Evolutionary conservation across 2,797 vertebrate genomes (phyloP).

Genomic region (Galagoides demidoff): DNA sequence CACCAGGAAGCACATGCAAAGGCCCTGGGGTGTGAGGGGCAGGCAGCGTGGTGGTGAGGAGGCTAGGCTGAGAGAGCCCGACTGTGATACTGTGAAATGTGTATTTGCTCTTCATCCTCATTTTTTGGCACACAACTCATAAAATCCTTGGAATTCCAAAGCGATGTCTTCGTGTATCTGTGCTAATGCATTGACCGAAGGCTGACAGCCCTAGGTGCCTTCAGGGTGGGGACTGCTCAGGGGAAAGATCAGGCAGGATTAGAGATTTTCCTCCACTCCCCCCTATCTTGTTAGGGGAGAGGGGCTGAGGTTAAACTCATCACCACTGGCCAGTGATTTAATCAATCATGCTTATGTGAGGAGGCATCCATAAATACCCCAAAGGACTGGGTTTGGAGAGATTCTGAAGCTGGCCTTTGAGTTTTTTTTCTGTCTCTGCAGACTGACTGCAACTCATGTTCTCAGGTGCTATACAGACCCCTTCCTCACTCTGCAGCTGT

Average conservation of each 20-base stretch:
- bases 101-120: too few species aligned
- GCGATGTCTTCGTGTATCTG: neutral
- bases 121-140: too few species aligned
- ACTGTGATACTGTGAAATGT: neutral
- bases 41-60: neutral
- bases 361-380: neutral
- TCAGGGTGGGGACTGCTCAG: neutral
- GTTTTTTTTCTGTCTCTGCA: too few species aligned
- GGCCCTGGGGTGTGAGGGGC: neutral
- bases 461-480: too few species aligned
- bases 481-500: too few species aligned
- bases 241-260: neutral
- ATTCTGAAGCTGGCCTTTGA: neutral
- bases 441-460: too few species aligned
- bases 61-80: neutral
- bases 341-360: neutral
- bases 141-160: neutral
- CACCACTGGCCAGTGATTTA: neutral
- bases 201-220: neutral
- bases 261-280: neutral
- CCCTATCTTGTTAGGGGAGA: neutral
- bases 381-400: neutral
- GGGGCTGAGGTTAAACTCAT: neutral
- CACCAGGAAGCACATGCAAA: neutral
- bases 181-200: neutral